A percentile compares a stretch with the other conserved stretches of the same genome.
Evolutionary conservation across 2,888 invertebrate species (phyloP).

Genomic region (Tubiluchus corallicola): DNA sequence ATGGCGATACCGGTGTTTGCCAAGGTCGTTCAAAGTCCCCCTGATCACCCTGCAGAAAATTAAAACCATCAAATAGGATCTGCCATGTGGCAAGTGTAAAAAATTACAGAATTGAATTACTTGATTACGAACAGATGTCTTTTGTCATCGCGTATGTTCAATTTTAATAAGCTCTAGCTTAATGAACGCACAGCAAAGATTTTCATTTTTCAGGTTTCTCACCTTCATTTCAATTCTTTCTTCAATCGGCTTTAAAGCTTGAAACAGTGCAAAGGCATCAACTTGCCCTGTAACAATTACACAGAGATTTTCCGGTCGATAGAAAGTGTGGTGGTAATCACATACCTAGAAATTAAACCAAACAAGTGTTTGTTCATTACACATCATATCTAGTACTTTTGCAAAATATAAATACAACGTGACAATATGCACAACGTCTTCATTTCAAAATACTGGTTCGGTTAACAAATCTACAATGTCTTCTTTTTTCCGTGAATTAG

Average conservation of each 20-base stretch:
- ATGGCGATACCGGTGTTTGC: conserved; percentile 48
- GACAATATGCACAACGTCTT: no score
- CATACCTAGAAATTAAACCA: conserved; percentile 37
- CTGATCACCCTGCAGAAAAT: conserved; percentile 19
- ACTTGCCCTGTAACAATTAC: conserved; percentile 66
- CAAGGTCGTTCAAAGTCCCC: conserved; percentile 48
- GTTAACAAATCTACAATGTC: no score
- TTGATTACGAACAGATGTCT: no score
- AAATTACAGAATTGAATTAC: neutral
- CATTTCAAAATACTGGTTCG: no score
- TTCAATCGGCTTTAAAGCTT: conserved; percentile 49
- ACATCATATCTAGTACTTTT: no score
- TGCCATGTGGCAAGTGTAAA: no score
- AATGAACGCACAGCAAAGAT: conserved; percentile 4
- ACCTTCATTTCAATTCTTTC: conserved; percentile 41
- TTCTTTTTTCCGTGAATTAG: no score
- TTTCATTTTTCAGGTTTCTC: conserved; percentile 39
- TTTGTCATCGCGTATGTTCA: conserved; percentile 23
- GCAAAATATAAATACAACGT: no score
- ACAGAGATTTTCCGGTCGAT: conserved; percentile 68
- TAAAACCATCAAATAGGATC: no score
- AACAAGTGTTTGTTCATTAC: no score
- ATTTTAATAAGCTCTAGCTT: conserved; percentile 1
- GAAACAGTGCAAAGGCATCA: conserved; percentile 44
- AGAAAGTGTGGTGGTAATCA: conserved; percentile 63